A percentile compares a stretch with the other conserved stretches of the same genome.
These are phyloP conservation scores for Bellardia bayeri DNA, from an alignment of 2,888 invertebrate species.

Conservation along the genomic window DNA sequence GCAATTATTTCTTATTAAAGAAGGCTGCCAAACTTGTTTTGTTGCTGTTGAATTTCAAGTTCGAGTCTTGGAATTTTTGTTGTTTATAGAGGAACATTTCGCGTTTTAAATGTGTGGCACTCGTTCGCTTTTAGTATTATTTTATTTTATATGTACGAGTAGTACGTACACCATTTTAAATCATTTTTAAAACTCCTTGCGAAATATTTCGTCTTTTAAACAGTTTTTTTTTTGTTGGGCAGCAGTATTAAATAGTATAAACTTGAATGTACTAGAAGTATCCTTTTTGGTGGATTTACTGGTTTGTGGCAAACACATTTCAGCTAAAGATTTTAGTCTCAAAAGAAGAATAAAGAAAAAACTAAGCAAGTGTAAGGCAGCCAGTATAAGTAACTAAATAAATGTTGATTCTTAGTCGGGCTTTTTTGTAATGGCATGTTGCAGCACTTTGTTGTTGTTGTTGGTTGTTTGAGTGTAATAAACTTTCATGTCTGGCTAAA, in stretches of 20 bases:
- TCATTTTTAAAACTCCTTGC: slow-evolving; percentile 48
- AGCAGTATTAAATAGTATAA: background rate
- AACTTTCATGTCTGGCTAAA: slow-evolving; percentile 73
- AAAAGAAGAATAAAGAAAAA: background rate
- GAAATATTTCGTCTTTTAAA: background rate
- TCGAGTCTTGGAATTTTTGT: slow-evolving; percentile 67
- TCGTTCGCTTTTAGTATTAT: background rate
- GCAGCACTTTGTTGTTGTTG: slow-evolving; percentile 36
- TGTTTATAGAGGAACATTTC: slow-evolving; percentile 50
- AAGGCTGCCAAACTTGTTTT: slow-evolving; percentile 68
- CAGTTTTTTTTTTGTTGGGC: background rate
- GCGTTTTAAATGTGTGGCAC: slow-evolving; percentile 44
- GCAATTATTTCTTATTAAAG: slow-evolving; percentile 47
- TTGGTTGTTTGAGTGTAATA: slow-evolving; percentile 62
- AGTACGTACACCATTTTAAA: slow-evolving; percentile 44
- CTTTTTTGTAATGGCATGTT: slow-evolving; percentile 30
- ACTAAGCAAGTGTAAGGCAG: slow-evolving; percentile 1
- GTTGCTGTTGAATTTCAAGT: slow-evolving; percentile 62
- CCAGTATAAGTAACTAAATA: slow-evolving; percentile 20
- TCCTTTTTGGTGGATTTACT: slow-evolving; percentile 23
- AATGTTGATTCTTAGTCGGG: slow-evolving; percentile 1
- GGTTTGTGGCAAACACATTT: background rate
- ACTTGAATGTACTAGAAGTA: slow-evolving; percentile 1
- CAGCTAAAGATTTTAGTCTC: background rate
- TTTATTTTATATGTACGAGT: background rate